These are phyloP conservation scores for Dipodomys stephensi DNA, from an alignment of 2,113 vertebrate species.

Conservation along the genomic window DNA sequence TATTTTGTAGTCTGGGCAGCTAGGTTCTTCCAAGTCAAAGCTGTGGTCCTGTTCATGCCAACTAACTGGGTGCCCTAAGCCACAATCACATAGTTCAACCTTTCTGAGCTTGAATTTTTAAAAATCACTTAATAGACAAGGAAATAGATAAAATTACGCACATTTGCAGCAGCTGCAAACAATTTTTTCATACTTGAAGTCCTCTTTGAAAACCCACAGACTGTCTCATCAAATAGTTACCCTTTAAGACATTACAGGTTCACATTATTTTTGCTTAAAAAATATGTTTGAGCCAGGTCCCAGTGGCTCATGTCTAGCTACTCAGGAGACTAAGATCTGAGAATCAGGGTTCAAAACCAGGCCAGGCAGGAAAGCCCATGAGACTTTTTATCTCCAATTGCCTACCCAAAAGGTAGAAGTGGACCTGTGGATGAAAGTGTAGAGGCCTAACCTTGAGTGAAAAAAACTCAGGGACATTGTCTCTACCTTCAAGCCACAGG, in stretches of 20 bases:
- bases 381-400: too few relatives aligned
- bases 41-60: background rate
- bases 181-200: conserved; percentile 39
- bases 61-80: background rate
- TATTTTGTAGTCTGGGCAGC: background rate
- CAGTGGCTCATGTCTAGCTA: too few relatives aligned
- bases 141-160: background rate
- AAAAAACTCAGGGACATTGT: too few relatives aligned
- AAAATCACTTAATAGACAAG: background rate
- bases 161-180: background rate
- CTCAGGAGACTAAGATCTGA: too few relatives aligned
- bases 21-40: conserved; percentile 27
- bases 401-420: too few relatives aligned
- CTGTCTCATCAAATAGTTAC: conserved; percentile 32
- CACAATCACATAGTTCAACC: background rate
- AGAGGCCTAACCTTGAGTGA: too few relatives aligned
- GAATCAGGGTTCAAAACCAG: too few relatives aligned
- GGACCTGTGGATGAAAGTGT: too few relatives aligned
- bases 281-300: background rate
- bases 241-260: conserved; percentile 21
- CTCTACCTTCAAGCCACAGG: too few relatives aligned
- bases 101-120: conserved; percentile 28
- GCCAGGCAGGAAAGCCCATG: too few relatives aligned
- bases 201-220: conserved; percentile 19
- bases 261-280: conserved; percentile 38